Evolutionary conservation across 2,797 vertebrate species (phyloP).

Genomic region (Dendrocincla fuliginosa): DNA sequence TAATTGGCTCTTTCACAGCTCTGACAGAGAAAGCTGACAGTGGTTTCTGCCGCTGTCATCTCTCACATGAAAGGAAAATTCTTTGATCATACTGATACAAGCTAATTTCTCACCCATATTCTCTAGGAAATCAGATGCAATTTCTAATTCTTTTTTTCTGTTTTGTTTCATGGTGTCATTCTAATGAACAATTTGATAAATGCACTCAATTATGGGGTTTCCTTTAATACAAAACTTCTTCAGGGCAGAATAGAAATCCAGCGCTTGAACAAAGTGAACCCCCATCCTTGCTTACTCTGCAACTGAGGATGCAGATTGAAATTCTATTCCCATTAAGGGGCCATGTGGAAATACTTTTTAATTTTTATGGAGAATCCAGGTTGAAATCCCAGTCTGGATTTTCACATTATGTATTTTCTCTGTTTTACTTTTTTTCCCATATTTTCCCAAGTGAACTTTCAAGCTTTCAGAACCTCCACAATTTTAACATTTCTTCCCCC

Average conservation of each 20-base stretch:
- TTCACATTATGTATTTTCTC: not conserved
- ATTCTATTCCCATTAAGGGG: not conserved
- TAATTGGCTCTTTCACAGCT: not conserved
- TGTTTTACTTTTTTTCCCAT: not conserved
- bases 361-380: not conserved
- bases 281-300: not conserved
- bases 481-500: not conserved
- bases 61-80: not conserved
- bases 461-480: not conserved
- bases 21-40: not conserved
- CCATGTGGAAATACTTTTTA: not conserved
- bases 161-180: not conserved
- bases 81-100: not conserved
- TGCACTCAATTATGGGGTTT: not conserved
- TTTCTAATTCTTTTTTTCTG: conserved; percentile 29
- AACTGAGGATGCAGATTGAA: not conserved
- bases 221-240: not conserved
- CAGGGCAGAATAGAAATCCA: not conserved
- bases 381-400: not conserved
- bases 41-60: not conserved
- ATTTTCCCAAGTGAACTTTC: not conserved
- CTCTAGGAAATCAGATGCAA: conserved; percentile 15
- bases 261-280: not conserved
- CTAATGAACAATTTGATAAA: conserved; percentile 12
- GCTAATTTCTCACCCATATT: conserved; percentile 20